A percentile compares a stretch with the other conserved stretches of the same genome.
phyloP scores from a whole-genome alignment of 2,888 invertebrate species.

The Zelleria hepariella region DNA sequence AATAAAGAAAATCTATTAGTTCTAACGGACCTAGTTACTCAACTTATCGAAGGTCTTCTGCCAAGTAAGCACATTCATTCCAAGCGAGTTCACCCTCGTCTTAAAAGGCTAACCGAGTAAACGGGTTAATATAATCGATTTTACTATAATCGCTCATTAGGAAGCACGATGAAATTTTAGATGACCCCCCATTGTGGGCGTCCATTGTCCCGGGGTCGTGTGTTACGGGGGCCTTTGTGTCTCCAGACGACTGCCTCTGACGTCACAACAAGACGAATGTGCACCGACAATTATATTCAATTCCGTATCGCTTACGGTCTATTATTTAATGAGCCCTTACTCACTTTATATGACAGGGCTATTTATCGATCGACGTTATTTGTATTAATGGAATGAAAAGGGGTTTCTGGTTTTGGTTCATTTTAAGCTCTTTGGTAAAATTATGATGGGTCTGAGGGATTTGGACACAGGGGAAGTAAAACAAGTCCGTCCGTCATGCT shows the following conservation, averaged over 20 bases:
- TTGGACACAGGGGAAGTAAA: not conserved
- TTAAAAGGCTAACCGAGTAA: constrained; percentile 10
- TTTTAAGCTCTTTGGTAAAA: too few relatives aligned
- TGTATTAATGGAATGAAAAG: not conserved
- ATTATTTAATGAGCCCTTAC: constrained; percentile 21
- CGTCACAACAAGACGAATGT: constrained; percentile 57
- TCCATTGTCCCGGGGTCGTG: constrained; percentile 36
- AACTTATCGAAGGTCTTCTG: not conserved
- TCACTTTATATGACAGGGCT: constrained; percentile 4
- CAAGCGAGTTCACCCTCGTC: not conserved
- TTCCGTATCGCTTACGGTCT: constrained; percentile 26
- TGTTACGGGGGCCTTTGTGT: constrained; percentile 46
- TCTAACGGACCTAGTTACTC: too few relatives aligned
- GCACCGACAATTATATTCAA: constrained; percentile 50
- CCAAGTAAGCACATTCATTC: not conserved
- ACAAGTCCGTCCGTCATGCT: too few relatives aligned
- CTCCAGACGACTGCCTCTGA: constrained; percentile 40
- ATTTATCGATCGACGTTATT: not conserved
- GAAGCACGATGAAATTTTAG: constrained; percentile 34
- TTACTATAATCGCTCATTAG: constrained; percentile 28
- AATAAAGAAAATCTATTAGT: too few relatives aligned
- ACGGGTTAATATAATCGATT: constrained; percentile 23
- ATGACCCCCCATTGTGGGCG: constrained; percentile 32
- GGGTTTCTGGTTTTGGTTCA: not conserved
- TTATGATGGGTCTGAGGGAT: too few relatives aligned